phyloP scores from a whole-genome alignment of 2,888 invertebrate species.

The Agonopterix subpropinquella region DNA sequence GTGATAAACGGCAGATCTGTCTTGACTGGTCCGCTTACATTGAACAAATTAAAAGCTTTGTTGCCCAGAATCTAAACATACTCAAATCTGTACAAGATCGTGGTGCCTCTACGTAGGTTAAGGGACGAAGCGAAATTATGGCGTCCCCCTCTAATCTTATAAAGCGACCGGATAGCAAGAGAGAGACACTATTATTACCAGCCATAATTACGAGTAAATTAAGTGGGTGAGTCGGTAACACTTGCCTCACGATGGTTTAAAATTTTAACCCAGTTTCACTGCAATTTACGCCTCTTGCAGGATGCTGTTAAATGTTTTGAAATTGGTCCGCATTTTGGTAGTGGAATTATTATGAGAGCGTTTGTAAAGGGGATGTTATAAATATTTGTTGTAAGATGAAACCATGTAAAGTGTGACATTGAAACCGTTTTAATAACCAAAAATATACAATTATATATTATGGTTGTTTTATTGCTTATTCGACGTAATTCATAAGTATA shows the following conservation, averaged over 20 bases:
- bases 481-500: too few species aligned
- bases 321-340: not conserved
- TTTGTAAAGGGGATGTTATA: too few species aligned
- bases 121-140: slow-evolving; percentile 2
- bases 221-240: not conserved
- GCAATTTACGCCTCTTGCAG: not conserved
- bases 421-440: too few species aligned
- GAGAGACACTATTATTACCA: slow-evolving; percentile 8
- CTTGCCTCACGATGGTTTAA: too few species aligned
- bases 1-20: too few species aligned
- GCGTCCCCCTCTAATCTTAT: slow-evolving; percentile 6
- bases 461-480: too few species aligned
- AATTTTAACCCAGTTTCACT: not conserved
- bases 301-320: not conserved
- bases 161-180: slow-evolving; percentile 4
- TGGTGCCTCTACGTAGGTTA: not conserved
- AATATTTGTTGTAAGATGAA: too few species aligned
- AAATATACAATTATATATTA: too few species aligned
- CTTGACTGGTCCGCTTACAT: too few species aligned
- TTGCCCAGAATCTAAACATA: not conserved
- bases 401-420: too few species aligned
- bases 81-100: not conserved
- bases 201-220: slow-evolving; percentile 8
- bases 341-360: too few species aligned
- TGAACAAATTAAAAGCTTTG: too few species aligned